A percentile compares a stretch with the other conserved stretches of the same genome.
Evolutionary conservation across 2,888 invertebrate genomes (phyloP).

Genomic region (Xestia ashworthii): DNA sequence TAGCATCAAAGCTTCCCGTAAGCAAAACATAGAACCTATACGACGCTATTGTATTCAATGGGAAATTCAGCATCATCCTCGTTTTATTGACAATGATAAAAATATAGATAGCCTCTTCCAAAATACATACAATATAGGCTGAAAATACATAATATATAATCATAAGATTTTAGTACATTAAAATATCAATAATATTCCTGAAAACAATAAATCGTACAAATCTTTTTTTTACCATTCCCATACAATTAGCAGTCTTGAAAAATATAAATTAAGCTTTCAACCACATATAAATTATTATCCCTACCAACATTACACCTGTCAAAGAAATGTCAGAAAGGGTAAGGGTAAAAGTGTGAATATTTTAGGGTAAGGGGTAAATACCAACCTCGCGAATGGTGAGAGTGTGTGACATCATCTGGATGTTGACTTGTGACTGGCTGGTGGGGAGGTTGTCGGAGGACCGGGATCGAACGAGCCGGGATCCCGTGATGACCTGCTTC

Average conservation of each 20-base stretch:
- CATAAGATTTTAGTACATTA: constrained; percentile 62
- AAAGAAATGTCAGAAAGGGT: constrained; percentile 54
- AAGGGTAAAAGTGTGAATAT: constrained; percentile 28
- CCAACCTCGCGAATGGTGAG: constrained; percentile 97
- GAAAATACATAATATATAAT: constrained; percentile 40
- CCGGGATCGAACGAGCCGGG: constrained; percentile 95
- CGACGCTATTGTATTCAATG: constrained; percentile 38
- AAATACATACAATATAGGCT: constrained; percentile 42
- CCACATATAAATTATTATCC: constrained; percentile 40
- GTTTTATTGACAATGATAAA: constrained; percentile 5
- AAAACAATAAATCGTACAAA: constrained; percentile 11
- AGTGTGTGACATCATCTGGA: constrained; percentile 98
- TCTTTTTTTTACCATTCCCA: constrained; percentile 43
- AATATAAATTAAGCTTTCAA: constrained; percentile 47
- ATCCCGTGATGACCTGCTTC: constrained; percentile 94
- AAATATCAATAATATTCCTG: constrained; percentile 49
- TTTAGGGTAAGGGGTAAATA: constrained; percentile 20
- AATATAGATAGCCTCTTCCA: constrained; percentile 37
- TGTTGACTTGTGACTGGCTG: constrained; percentile 98
- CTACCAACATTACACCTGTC: constrained; percentile 52
- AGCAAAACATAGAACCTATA: constrained; percentile 61
- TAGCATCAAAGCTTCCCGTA: constrained; percentile 70
- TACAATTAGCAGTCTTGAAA: constrained; percentile 39
- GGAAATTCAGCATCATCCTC: not conserved
- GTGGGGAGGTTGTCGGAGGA: constrained; percentile 97